Evolutionary conservation across 2,888 invertebrate genomes (phyloP), one percentile per base, ranked within the genome.

Genomic region (Augochlorella aurata): DNA sequence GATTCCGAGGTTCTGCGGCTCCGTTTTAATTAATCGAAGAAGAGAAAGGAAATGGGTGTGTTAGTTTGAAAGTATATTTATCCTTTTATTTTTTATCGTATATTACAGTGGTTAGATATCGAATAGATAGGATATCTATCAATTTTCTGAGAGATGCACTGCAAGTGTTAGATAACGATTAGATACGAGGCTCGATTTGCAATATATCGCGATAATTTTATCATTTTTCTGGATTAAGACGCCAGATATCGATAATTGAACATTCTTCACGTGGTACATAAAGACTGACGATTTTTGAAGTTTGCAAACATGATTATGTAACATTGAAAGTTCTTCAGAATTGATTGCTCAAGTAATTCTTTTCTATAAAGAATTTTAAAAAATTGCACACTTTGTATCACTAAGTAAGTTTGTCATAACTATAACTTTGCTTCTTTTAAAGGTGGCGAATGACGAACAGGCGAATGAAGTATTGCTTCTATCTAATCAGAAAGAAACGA

Each of bases 11-110:
- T 24, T 16, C 2, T 9, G 9, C 9, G 63, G 5, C 29, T 52
- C 50, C 44, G 21, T 16, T 58, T 58, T 47, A 58, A 68, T 58
- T 47, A 58, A 68, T 58, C 24, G 61, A 49, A 61, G 72, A 45
- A 74, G 67, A 74, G 68, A 74, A 68, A 67, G 74, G 67, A 45
- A 67, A 24, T 29, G 9, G 16, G 16, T 10, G 14, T 47, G 0
- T 29, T 8, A 44, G n/a, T 77, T 71, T 2, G n/a, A 38, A 68
- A 44, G 24, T n/a, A 7, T 49, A 49, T 65, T 9, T 47, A 2
- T 52, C 0, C 29, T 9, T 44, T 45, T 5, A n/a, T 24, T 29
- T 29, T 45, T n/a, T 14, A 38, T 10, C 38, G 38, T 10, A 18
- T 2, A 61, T 29, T 9, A 16, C 8, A 16, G 7, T 24, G 24